Evolutionary conservation across 2,113 vertebrate species (phyloP).

Genomic region (Anthoscopus minutus): DNA sequence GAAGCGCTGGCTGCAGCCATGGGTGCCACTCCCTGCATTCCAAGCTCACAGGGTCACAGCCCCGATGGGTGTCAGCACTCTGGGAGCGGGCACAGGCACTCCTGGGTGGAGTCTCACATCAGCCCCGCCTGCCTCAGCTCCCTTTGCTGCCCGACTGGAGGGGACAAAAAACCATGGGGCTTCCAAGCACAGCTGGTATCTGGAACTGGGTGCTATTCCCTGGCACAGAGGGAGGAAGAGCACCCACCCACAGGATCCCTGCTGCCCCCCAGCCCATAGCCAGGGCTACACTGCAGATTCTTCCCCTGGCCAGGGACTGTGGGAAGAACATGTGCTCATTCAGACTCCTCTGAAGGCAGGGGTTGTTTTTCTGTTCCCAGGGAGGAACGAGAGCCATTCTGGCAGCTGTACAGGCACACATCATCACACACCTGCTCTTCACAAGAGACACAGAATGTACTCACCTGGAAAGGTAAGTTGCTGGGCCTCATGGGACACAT

Average conservation of each 20-base stretch:
- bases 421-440: conserved; percentile 82
- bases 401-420: conserved; percentile 79
- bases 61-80: fast-evolving
- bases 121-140: neutral
- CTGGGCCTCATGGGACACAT: fast-evolving
- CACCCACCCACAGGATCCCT: neutral
- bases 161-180: neutral
- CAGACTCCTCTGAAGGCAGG: neutral
- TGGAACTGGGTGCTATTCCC: neutral
- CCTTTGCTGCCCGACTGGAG: neutral
- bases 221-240: neutral
- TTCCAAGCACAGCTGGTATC: fast-evolving
- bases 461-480: conserved; percentile 69
- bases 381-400: conserved; percentile 74
- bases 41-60: neutral
- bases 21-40: neutral
- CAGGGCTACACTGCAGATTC: neutral
- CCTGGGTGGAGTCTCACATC: fast-evolving
- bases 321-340: fast-evolving
- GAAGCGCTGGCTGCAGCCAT: fast-evolving
- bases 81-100: fast-evolving
- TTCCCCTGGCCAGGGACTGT: neutral
- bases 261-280: neutral
- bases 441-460: conserved; percentile 7
- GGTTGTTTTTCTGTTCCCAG: conserved; percentile 37